Conservation (phyloP, 2,888 invertebrate genomes). For the Mesorhabditis belari region DNA sequence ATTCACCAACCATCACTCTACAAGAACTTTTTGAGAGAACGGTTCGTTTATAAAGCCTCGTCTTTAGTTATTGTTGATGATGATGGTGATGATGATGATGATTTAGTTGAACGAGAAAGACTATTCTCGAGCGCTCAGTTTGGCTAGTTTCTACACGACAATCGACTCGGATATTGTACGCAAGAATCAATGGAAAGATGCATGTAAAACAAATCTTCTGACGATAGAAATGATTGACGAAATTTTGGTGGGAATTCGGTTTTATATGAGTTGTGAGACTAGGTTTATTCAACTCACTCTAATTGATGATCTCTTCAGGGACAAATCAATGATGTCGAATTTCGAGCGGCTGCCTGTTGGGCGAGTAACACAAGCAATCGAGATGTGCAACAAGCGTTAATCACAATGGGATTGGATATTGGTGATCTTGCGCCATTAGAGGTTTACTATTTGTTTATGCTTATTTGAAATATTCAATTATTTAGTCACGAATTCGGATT, state of each 20-base stretch:
- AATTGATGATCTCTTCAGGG: conserved; percentile 3
- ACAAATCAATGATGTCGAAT: conserved; percentile 17
- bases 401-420: not conserved
- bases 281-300: too few relatives aligned
- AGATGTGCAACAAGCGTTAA: conserved; percentile 12
- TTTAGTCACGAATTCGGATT: conserved; percentile 11
- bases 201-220: conserved; percentile 14
- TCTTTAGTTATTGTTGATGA: too few relatives aligned
- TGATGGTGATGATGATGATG: not conserved
- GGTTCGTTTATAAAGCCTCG: conserved; percentile 4
- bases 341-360: conserved; percentile 24
- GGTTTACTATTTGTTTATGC: not conserved
- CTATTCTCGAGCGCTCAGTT: conserved; percentile 18
- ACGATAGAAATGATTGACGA: conserved; percentile 18
- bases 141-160: conserved; percentile 16
- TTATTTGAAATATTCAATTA: not conserved
- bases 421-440: not conserved
- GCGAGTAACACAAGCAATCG: conserved; percentile 9
- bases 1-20: conserved; percentile 28
- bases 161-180: conserved; percentile 25
- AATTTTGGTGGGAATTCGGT: conserved; percentile 14
- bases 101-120: conserved; percentile 24
- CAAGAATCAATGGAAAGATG: conserved; percentile 33
- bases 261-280: too few relatives aligned
- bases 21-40: conserved; percentile 30